Evolutionary conservation across 2,113 vertebrate genomes (phyloP).

Genomic region (Maccullochella peelii): DNA sequence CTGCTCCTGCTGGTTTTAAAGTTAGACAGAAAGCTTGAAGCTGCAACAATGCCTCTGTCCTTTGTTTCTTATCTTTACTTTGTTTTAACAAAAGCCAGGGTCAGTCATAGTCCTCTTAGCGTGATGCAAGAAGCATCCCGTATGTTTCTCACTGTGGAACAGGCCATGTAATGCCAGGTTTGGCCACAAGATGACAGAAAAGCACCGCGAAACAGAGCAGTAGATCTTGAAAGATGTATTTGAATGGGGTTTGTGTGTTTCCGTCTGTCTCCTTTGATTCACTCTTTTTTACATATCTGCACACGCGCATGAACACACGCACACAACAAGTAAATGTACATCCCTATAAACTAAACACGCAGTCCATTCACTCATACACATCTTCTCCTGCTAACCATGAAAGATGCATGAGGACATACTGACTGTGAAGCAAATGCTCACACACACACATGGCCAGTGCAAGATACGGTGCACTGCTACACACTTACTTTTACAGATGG

Average conservation of each 20-base stretch:
- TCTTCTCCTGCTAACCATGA: constrained; percentile 29
- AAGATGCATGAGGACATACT: constrained; percentile 21
- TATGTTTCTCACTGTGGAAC: not conserved
- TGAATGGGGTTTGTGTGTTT: constrained; percentile 2
- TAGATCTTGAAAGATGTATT: not conserved
- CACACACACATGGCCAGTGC: not conserved
- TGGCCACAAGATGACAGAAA: constrained; percentile 75
- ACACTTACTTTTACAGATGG: constrained; percentile 85
- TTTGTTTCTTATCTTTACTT: not conserved
- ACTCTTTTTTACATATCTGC: constrained; percentile 27
- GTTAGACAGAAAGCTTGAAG: not conserved
- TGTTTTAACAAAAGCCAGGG: not conserved
- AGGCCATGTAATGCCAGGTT: constrained; percentile 37
- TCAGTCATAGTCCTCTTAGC: not conserved
- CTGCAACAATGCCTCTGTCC: not conserved
- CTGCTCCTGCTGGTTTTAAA: not conserved
- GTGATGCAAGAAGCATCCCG: not conserved
- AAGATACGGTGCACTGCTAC: not conserved
- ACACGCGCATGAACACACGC: constrained; percentile 37
- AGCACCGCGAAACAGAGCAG: constrained; percentile 42
- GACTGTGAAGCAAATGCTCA: constrained; percentile 11
- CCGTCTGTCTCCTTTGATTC: constrained; percentile 26
- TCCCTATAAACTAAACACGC: constrained; percentile 10
- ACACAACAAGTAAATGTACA: constrained; percentile 21
- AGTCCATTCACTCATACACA: constrained; percentile 30